These are phyloP conservation scores for Formica selysi DNA, from an alignment of 1,140 invertebrate genomes.

Conservation along the genomic window DNA sequence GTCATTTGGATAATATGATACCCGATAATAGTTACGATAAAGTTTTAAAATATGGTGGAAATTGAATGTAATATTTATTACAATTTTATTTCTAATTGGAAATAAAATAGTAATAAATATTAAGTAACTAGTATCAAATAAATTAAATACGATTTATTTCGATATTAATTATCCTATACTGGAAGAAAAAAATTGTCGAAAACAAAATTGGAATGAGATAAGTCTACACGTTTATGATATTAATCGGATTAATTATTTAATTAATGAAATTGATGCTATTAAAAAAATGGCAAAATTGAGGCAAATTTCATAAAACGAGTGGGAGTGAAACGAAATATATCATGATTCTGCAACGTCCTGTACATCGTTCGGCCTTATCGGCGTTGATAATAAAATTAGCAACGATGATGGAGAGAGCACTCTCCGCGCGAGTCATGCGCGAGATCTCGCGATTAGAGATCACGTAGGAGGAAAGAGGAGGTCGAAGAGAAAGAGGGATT, in stretches of 20 bases:
- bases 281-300: neutral
- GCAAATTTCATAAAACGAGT: neutral
- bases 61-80: neutral
- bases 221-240: no score
- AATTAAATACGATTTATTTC: neutral
- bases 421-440: slow-evolving; percentile 47
- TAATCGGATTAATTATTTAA: no score
- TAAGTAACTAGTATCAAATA: neutral
- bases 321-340: neutral
- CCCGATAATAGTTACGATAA: neutral
- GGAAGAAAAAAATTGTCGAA: neutral
- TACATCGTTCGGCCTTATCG: neutral
- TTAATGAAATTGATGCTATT: no score
- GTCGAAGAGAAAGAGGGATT: neutral
- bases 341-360: neutral
- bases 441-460: slow-evolving; percentile 42
- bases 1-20: neutral
- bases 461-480: neutral
- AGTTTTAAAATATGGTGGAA: neutral
- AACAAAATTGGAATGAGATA: no score
- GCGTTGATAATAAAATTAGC: slow-evolving; percentile 55
- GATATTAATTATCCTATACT: neutral
- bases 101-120: neutral
- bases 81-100: neutral
- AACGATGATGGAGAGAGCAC: slow-evolving; percentile 23